Percentiles rank a stretch among this genome's conserved stretches.
phyloP scores from a whole-genome alignment of 2,797 vertebrate species.

The Intellagama lesueurii region DNA sequence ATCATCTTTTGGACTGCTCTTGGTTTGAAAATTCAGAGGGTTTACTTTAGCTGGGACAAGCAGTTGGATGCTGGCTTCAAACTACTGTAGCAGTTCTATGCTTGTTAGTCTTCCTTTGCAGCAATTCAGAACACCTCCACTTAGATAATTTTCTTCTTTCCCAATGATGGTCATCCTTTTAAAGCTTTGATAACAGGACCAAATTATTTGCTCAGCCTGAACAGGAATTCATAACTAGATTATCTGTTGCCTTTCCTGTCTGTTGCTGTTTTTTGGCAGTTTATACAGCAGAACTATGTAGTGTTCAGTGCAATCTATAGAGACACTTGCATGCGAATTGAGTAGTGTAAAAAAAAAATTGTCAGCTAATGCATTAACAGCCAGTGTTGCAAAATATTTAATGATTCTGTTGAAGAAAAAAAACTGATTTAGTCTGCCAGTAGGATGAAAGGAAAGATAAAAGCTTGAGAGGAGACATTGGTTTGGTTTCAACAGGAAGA shows the following conservation, averaged over 20 bases:
- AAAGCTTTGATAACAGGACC: not conserved
- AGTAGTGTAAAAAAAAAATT: slow-evolving; percentile 17
- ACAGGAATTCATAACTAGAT: not conserved
- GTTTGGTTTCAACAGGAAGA: not conserved
- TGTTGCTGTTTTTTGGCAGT: not conserved
- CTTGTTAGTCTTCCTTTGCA: no score
- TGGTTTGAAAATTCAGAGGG: not conserved
- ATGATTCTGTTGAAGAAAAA: not conserved
- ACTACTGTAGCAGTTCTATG: no score
- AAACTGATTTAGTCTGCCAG: fast-evolving
- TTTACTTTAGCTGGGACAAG: no score
- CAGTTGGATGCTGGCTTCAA: no score
- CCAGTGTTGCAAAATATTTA: not conserved
- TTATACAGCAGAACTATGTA: not conserved
- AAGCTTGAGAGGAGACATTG: not conserved
- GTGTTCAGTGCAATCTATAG: not conserved
- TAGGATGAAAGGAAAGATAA: not conserved
- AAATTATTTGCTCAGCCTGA: not conserved
- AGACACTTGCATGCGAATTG: not conserved
- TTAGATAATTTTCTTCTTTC: not conserved
- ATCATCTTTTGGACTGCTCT: not conserved
- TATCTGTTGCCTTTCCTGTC: not conserved
- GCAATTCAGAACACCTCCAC: not conserved
- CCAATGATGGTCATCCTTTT: not conserved
- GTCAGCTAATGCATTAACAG: not conserved